A percentile compares a stretch with the other conserved stretches of the same genome.
These are phyloP conservation scores for Strix uralensis DNA, from an alignment of 2,113 vertebrate genomes.

Conservation along the genomic window DNA sequence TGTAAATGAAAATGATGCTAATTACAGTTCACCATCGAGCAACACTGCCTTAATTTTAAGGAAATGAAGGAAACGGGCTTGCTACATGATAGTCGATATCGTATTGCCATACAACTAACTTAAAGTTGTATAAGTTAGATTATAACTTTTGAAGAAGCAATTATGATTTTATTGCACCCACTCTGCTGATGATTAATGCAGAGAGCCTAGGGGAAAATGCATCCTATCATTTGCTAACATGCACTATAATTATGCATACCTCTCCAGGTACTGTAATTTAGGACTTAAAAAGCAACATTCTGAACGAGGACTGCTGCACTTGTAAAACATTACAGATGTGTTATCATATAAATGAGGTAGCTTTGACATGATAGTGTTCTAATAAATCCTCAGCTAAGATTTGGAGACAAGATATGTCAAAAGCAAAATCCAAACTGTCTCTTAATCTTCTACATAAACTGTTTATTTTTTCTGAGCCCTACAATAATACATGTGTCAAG, in stretches of 20 bases:
- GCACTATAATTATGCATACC: constrained; percentile 83
- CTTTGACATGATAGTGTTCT: constrained; percentile 78
- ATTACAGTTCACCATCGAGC: constrained; percentile 50
- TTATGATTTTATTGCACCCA: constrained; percentile 85
- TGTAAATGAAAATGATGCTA: constrained; percentile 66
- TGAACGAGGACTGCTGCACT: constrained; percentile 77
- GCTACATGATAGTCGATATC: constrained; percentile 5
- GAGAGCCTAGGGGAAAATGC: constrained; percentile 77
- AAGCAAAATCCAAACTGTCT: constrained; percentile 79
- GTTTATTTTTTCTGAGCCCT: constrained; percentile 84
- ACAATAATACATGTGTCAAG: constrained; percentile 81
- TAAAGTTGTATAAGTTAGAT: constrained; percentile 75
- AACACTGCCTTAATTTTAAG: constrained; percentile 50
- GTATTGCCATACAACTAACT: constrained; percentile 68
- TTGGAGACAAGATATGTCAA: constrained; percentile 84
- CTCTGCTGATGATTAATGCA: constrained; percentile 84
- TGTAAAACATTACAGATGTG: constrained; percentile 86
- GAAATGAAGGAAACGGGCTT: constrained; percentile 49
- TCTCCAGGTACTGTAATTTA: constrained; percentile 86
- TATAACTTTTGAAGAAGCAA: constrained; percentile 85
- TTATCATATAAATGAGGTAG: constrained; percentile 87
- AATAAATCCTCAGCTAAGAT: constrained; percentile 84
- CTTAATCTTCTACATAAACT: constrained; percentile 85
- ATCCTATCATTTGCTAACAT: constrained; percentile 82
- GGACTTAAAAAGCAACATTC: constrained; percentile 82